Base-by-base conservation (phyloP, 2,888 invertebrate genomes). In the Neoascia interrupta region DNA sequence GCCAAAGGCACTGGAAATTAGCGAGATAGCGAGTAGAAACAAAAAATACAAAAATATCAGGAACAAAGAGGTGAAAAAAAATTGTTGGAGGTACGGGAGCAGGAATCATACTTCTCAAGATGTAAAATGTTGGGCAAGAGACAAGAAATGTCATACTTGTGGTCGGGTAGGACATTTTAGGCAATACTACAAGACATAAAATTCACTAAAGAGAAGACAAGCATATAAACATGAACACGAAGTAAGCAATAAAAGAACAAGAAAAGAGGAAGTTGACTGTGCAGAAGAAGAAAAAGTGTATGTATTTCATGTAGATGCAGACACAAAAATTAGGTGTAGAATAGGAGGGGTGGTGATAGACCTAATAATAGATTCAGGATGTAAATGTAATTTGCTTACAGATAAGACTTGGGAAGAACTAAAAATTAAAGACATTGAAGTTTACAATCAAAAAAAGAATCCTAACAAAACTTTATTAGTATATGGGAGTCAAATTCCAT, bases 161-260 rank as follows among this genome's bases (percentile, higher is more conserved):
- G 45, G 45, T 13, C 60, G 23, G 8, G 36, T 36, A 8, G 21
- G 45, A 13, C 45, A 60, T 36, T 60, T 60, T 16, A 13, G 60
- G 3, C 23, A 60, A 6, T 45, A 49, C 28, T 61, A 37, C 39
- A 47, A 49, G 28, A n/a, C 60, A 1, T 21, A 37, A n/a, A n/a
- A n/a, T n/a, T n/a, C n/a, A n/a, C n/a, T n/a, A n/a, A n/a, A n/a
- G n/a, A n/a, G n/a, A n/a, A n/a, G n/a, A 16, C 10, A 11, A 5
- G 0, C 39, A 39, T 26, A 49, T 10, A 60, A 60, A 11, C 15
- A 36, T 1, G 47, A 47, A 18, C 26, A 19, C 18, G 6, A 8
- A 23, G 23, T 18, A n/a, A 39, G 19, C 1, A 18, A 39, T 4
- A 39, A 4, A 39, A 0, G 10, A 0, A 19, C 10, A 18, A 39